These are phyloP conservation scores for Menidia beryllina DNA, from an alignment of 2,113 vertebrate species.

Conservation along the genomic window DNA sequence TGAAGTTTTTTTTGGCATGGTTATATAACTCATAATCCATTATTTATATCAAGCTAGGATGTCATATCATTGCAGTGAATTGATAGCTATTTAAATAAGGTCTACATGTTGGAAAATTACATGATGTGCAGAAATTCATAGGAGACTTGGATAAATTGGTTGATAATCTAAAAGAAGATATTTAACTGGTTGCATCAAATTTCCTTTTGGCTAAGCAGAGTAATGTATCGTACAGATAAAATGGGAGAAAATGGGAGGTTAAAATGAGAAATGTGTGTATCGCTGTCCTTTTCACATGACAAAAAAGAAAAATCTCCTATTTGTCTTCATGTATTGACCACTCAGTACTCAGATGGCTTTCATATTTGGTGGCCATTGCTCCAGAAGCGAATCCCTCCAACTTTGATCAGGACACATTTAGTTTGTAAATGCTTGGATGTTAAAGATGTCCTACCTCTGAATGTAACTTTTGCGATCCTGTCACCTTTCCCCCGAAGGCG, in stretches of 20 bases:
- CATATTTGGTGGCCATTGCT: background rate
- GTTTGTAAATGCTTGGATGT: background rate
- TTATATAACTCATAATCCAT: background rate
- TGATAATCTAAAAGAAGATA: background rate
- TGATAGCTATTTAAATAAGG: too few species aligned
- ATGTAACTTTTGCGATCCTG: constrained; percentile 91
- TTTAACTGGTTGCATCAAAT: too few species aligned
- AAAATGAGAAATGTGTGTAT: too few species aligned
- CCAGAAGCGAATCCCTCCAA: background rate
- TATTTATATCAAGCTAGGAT: background rate
- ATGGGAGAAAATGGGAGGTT: too few species aligned
- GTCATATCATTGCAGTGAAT: background rate
- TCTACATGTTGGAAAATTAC: background rate
- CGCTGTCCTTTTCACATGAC: too few species aligned
- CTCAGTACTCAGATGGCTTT: background rate
- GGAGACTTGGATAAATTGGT: too few species aligned
- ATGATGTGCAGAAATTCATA: background rate
- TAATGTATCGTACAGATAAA: too few species aligned
- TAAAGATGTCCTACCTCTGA: constrained; percentile 85
- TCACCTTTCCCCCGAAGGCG: constrained; percentile 88
- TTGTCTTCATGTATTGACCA: too few species aligned
- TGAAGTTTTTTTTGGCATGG: background rate
- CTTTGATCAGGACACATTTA: background rate
- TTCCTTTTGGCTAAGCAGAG: too few species aligned
- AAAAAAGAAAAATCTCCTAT: too few species aligned